A percentile compares a stretch with the other conserved stretches of the same genome.
Evolutionary conservation across 2,113 vertebrate species (phyloP).

Genomic region (Pongo pygmaeus): DNA sequence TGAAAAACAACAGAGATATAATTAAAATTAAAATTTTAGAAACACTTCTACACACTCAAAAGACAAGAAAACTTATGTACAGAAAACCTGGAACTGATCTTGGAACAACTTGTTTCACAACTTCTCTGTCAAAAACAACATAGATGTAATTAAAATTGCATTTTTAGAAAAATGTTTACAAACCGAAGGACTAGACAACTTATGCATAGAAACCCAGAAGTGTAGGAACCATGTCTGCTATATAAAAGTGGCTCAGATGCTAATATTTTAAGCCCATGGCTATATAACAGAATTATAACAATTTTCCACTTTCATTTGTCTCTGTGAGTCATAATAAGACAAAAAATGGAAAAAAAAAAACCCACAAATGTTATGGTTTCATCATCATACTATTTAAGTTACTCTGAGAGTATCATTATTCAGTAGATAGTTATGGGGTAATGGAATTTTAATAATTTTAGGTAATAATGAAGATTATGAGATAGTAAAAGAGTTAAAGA

Average conservation of each 20-base stretch:
- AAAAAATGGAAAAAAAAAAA: background rate
- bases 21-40: background rate
- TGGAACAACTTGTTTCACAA: conserved; percentile 92
- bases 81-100: conserved; percentile 91
- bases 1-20: conserved; percentile 56
- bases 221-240: background rate
- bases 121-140: conserved; percentile 88
- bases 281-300: background rate
- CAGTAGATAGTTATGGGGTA: background rate
- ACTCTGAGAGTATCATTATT: background rate
- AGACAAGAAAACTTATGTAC: background rate
- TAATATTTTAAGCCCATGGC: background rate
- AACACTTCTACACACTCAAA: background rate
- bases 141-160: background rate
- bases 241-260: background rate
- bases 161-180: background rate
- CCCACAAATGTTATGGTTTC: background rate
- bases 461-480: background rate
- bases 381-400: background rate
- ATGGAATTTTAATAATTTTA: background rate
- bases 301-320: background rate
- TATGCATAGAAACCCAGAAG: background rate
- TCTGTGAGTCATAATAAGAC: background rate
- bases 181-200: background rate
- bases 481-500: background rate